phyloP scores from a whole-genome alignment of 2,888 invertebrate genomes.

The Cyclophora albipunctata region DNA sequence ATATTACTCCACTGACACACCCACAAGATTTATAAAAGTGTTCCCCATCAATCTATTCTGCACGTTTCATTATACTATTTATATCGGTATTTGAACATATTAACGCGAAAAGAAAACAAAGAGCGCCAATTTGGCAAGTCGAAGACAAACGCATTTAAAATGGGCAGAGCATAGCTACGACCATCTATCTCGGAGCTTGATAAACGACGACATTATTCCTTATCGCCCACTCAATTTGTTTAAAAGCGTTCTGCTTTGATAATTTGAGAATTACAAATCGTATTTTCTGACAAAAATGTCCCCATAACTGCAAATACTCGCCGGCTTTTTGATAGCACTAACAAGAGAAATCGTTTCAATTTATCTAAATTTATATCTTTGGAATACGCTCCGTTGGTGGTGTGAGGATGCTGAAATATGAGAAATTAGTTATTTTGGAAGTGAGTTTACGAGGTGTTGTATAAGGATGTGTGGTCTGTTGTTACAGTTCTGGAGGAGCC shows the following conservation, averaged over 20 bases:
- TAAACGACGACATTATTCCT: constrained; percentile 76
- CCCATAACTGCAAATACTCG: constrained; percentile 57
- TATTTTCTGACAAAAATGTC: constrained; percentile 67
- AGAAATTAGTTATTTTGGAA: constrained; percentile 10
- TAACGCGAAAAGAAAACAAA: constrained; percentile 61
- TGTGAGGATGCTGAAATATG: constrained; percentile 8
- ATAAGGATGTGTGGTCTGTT: constrained; percentile 21
- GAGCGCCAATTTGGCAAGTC: constrained; percentile 70
- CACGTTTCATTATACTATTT: constrained; percentile 13
- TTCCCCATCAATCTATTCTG: too few relatives aligned
- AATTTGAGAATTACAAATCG: constrained; percentile 75
- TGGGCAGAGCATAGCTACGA: constrained; percentile 71
- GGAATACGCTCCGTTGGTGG: constrained; percentile 21
- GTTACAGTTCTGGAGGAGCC: constrained; percentile 88
- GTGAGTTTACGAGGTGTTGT: constrained; percentile 3
- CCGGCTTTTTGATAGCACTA: constrained; percentile 45
- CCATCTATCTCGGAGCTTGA: constrained; percentile 73
- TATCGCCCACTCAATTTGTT: constrained; percentile 76
- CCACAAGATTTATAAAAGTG: too few relatives aligned
- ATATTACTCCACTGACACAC: too few relatives aligned
- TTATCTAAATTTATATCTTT: constrained; percentile 49
- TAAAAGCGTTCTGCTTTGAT: constrained; percentile 75
- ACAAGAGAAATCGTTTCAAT: constrained; percentile 40
- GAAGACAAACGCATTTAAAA: constrained; percentile 75
- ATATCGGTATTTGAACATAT: constrained; percentile 41